These are phyloP conservation scores for Eurystomus glaucurus DNA, from an alignment of 2,797 vertebrate species.

Conservation along the genomic window DNA sequence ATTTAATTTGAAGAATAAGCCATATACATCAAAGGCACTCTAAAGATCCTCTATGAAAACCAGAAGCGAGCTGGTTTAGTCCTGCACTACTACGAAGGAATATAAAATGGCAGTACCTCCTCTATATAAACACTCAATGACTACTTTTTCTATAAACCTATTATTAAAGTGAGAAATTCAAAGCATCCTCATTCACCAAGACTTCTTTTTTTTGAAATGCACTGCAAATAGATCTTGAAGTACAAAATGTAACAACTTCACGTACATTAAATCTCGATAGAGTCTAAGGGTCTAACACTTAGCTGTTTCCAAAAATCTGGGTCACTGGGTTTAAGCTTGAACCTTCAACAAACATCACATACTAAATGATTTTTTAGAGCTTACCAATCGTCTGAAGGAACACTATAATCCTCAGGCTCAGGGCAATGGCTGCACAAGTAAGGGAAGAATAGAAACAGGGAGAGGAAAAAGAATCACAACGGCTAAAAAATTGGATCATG, in stretches of 20 bases:
- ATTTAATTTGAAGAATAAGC: neutral
- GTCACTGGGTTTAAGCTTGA: neutral
- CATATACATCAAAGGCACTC: neutral
- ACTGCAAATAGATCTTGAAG: neutral
- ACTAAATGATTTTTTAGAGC: slow-evolving; percentile 76
- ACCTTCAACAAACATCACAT: slow-evolving; percentile 59
- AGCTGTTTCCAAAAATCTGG: neutral
- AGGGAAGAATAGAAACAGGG: slow-evolving; percentile 77
- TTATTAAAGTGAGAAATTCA: neutral
- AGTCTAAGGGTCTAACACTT: neutral
- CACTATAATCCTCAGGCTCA: slow-evolving; percentile 94
- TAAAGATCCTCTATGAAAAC: neutral
- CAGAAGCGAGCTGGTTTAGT: neutral
- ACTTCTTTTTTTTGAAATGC: neutral
- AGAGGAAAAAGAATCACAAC: slow-evolving; percentile 74
- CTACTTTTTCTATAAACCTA: neutral
- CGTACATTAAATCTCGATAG: neutral
- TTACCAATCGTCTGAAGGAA: slow-evolving; percentile 96
- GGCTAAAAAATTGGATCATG: neutral
- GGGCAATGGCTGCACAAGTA: slow-evolving; percentile 91
- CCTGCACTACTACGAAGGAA: neutral
- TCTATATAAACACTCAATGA: neutral
- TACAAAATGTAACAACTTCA: neutral
- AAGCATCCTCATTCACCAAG: neutral
- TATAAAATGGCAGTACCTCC: neutral